Base-by-base conservation (phyloP, 2,113 vertebrate species). In the Gallinago jamesoni region DNA sequence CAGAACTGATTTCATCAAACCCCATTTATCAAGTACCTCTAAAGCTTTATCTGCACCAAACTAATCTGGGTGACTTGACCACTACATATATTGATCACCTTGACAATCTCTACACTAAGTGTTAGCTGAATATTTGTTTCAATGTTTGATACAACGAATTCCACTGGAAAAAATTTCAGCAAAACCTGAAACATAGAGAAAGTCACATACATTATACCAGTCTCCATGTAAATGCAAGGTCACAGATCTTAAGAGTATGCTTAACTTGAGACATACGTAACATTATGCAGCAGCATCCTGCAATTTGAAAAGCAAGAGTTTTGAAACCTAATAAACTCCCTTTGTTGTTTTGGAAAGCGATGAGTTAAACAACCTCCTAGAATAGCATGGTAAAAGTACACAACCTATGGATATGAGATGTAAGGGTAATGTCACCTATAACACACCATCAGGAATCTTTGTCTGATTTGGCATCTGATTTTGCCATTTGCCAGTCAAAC, bases 41-140 rank as follows among this genome's bases (percentile, higher is more conserved):
- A 57, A 80, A 77, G 14, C 27, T 80, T 70, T 21, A 52, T 27
- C 45, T 77, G 17, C 20, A 63, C 37, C 28, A 77, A 53, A 59
- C 17, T 31, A 15, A 62, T 12, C 7, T 22, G 27, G 9, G 14
- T 9, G 5, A 62, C 27, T 12, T 20, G 43, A 56, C 0, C 2
- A 16, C 35, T 30, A 30, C 7, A 6, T 4, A 22, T 4, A 28
- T 0, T 4, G 23, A 78, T 11, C 33, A 47, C 4, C 39, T 0
- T 30, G 23, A 60, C 7, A 87, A 12, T 4, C 43, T 28, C n/a
- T 31, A 6, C 37, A 6, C 8, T 5, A 52, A n/a, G 10, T 3
- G 5, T 33, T 4, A 37, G 27, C 14, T 35, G 37, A 64, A 20
- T 10, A 33, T 21, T 35, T 30, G 4, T 14, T 11, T 39, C 30